These are phyloP conservation scores for Anabacerthia variegaticeps DNA, from an alignment of 2,797 vertebrate genomes.

Conservation along the genomic window DNA sequence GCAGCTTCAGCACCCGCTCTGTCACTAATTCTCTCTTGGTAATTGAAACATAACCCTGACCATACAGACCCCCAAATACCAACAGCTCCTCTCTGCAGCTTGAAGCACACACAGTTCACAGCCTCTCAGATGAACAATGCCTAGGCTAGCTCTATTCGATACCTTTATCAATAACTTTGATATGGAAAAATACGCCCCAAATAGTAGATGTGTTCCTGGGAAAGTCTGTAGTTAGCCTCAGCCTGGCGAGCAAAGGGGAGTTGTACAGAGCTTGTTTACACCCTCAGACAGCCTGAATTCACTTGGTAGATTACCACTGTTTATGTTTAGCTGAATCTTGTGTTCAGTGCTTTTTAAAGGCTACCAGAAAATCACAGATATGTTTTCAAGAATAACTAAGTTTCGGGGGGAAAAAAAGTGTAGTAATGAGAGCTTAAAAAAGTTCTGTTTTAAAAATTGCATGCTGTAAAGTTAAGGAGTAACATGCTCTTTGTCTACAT, in stretches of 20 bases:
- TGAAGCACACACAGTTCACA: accelerated
- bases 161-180: neutral
- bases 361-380: neutral
- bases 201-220: neutral
- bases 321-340: neutral
- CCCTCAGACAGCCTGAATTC: neutral
- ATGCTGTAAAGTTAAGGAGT: neutral
- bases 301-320: neutral
- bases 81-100: neutral
- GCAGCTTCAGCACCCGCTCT: neutral
- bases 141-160: accelerated
- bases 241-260: neutral
- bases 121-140: neutral
- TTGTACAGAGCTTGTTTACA: accelerated
- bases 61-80: neutral
- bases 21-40: neutral
- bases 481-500: accelerated
- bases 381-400: neutral
- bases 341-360: neutral
- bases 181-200: neutral
- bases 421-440: neutral
- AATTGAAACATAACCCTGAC: neutral
- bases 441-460: neutral
- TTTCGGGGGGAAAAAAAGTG: neutral
- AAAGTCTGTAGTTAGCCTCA: neutral